These are phyloP conservation scores for Lophius americanus DNA, from an alignment of 2,797 vertebrate genomes.

Conservation along the genomic window DNA sequence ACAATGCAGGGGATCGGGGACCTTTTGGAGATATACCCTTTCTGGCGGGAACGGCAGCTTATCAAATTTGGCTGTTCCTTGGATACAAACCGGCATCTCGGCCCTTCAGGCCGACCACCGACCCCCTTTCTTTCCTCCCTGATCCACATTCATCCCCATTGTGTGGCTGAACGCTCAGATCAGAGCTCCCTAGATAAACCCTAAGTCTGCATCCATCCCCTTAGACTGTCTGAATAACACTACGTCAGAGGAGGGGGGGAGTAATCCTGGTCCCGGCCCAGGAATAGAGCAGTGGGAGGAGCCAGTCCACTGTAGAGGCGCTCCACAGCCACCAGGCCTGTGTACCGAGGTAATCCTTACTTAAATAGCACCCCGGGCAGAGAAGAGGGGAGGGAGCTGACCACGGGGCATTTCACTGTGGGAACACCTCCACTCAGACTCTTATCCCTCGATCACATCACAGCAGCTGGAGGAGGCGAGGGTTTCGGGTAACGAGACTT, in stretches of 20 bases:
- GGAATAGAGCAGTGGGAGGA: slow-evolving; percentile 83
- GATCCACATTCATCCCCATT: slow-evolving; percentile 43
- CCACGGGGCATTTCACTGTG: slow-evolving; percentile 44
- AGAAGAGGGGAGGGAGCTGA: slow-evolving; percentile 47
- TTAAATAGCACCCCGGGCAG: slow-evolving; percentile 72
- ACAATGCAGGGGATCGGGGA: too few relatives aligned
- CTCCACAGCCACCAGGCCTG: slow-evolving; percentile 53
- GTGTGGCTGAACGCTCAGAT: slow-evolving; percentile 62
- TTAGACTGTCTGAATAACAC: slow-evolving; percentile 81
- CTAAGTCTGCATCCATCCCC: slow-evolving; percentile 86
- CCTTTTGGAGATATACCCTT: too few relatives aligned
- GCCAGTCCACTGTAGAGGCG: slow-evolving; percentile 63
- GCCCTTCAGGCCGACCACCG: background rate
- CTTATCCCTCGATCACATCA: slow-evolving; percentile 44
- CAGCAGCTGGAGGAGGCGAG: slow-evolving; percentile 34
- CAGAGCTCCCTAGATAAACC: slow-evolving; percentile 76
- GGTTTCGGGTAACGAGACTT: slow-evolving; percentile 23
- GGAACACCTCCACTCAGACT: slow-evolving; percentile 54
- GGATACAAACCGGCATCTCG: background rate
- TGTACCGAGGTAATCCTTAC: slow-evolving; percentile 76
- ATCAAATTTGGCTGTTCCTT: background rate
- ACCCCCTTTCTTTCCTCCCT: slow-evolving; percentile 42
- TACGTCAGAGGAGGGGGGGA: slow-evolving; percentile 76
- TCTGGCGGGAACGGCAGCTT: too few relatives aligned
- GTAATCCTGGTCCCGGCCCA: slow-evolving; percentile 85